Evolutionary conservation across 2,113 vertebrate species (phyloP).

Genomic region (Orthonyx spaldingii): DNA sequence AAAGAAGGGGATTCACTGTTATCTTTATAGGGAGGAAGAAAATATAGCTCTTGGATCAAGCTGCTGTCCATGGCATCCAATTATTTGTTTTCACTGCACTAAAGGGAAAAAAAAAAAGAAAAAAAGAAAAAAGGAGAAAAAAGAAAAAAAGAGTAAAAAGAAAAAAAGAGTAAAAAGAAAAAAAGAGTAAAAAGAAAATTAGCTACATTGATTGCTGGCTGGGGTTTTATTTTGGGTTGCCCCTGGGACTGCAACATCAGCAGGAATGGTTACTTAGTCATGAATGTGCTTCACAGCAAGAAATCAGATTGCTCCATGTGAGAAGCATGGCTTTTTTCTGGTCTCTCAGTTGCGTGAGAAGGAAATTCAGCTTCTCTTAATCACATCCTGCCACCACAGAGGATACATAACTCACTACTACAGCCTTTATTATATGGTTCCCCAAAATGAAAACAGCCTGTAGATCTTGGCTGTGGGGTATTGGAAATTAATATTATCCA

Average conservation of each 20-base stretch:
- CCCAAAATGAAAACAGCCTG: background rate
- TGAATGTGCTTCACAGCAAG: background rate
- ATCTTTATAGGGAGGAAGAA: background rate
- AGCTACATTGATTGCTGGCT: slow-evolving; percentile 31
- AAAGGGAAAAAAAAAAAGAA: background rate
- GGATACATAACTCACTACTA: background rate
- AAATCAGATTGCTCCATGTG: background rate
- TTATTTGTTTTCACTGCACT: background rate
- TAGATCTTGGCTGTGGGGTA: background rate
- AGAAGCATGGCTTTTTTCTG: background rate
- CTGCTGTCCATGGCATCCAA: background rate
- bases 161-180: slow-evolving; percentile 18
- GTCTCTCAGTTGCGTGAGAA: background rate
- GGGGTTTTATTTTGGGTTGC: slow-evolving; percentile 14
- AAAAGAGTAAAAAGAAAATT: slow-evolving; percentile 25
- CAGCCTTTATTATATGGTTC: background rate
- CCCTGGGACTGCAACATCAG: background rate
- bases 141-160: slow-evolving; percentile 30
- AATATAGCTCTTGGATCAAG: background rate
- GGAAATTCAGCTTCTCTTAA: background rate
- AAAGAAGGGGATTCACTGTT: background rate
- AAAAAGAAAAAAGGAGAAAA: slow-evolving; percentile 24
- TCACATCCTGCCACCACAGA: background rate
- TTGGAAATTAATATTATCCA: background rate
- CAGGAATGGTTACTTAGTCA: background rate